Conservation (phyloP, 2,888 invertebrate genomes). For the Tribolium freemani region DNA sequence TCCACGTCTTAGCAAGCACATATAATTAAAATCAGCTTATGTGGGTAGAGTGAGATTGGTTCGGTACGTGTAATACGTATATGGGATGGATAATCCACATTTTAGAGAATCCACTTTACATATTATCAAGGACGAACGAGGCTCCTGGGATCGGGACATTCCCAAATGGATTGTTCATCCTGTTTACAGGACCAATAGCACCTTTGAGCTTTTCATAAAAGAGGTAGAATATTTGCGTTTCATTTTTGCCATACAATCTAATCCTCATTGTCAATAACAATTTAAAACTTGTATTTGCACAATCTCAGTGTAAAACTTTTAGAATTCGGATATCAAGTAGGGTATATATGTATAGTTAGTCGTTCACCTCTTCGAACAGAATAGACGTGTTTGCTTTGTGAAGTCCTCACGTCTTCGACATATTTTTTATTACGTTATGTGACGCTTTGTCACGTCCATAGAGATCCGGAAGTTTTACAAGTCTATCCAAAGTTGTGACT, state of each 20-base stretch:
- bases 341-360: neutral
- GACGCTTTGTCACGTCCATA: constrained; percentile 11
- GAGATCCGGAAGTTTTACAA: constrained; percentile 3
- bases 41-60: neutral
- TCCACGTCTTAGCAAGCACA: neutral
- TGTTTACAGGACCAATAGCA: constrained; percentile 12
- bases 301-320: neutral
- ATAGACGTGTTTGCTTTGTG: constrained; percentile 1
- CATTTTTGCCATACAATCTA: neutral
- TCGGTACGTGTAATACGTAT: neutral
- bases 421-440: constrained; percentile 20
- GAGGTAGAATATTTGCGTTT: neutral
- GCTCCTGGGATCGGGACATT: constrained; percentile 6
- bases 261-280: neutral
- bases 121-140: constrained; percentile 11
- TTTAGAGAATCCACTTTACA: constrained; percentile 5
- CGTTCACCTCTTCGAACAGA: neutral
- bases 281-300: neutral
- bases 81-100: constrained; percentile 5
- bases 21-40: neutral
- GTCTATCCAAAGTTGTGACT: neutral
- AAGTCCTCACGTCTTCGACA: constrained; percentile 8
- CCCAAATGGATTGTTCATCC: constrained; percentile 20
- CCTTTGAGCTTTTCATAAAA: constrained; percentile 11
- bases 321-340: neutral